Evolutionary conservation across 2,888 invertebrate genomes (phyloP), one percentile per base, ranked within the genome.

Genomic region (Lampropteryx suffumata): DNA sequence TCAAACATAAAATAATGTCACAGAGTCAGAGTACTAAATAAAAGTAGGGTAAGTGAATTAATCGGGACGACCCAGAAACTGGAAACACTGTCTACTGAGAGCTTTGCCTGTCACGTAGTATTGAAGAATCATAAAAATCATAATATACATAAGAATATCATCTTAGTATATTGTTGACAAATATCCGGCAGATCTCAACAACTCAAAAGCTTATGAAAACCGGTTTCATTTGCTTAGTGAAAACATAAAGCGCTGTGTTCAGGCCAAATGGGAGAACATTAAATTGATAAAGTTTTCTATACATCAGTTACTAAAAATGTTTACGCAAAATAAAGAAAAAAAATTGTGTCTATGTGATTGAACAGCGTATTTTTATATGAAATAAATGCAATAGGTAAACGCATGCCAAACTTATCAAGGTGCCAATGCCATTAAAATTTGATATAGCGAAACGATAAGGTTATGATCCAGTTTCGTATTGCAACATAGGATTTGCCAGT

Each of bases 41-140:
- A 85, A 88, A 85, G 83, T 86, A 82, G 87, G 86, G 78, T 87
- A 86, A 86, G 82, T 85, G 79, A 82, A 83, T 84, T 82, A 84
- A 80, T 84, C 82, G 79, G 81, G 71, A 73, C 82, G 87, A 84
- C 89, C 88, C 84, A 89, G 86, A 87, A 88, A 87, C 74, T 72
- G 76, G 36, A 41, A 40, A 69, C 71, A 67, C 69, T 69, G 74
- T 44, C 50, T 56, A 56, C 53, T 51, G 63, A 71, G 69, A 72
- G 53, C 44, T 48, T 61, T 58, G 53, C 61, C 65, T 51, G 59
- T 63, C 52, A 55, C 54, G 50, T 57, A 65, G 57, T 59, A 59
- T 56, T 57, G 46, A 60, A 62, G 52, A 66, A 30, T 43, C 37
- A 43, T 52, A 55, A n/a, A n/a, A n/a, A n/a, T n/a, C n/a, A n/a